These are phyloP conservation scores for Hyposoter dolosus DNA, from an alignment of 2,888 invertebrate genomes.

Conservation along the genomic window DNA sequence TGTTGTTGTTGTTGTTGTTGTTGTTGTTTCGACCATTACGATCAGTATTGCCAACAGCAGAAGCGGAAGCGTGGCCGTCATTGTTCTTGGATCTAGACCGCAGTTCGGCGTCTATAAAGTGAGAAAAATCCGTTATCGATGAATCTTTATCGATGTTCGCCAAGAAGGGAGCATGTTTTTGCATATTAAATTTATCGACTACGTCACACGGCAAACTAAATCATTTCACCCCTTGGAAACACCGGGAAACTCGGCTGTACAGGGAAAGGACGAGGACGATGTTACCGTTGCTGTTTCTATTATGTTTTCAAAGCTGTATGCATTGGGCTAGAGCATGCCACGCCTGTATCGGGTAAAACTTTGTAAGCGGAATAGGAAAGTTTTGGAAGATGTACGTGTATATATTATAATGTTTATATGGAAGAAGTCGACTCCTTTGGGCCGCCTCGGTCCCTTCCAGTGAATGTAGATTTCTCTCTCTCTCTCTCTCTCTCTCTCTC, in stretches of 20 bases:
- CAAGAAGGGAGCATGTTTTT: not conserved
- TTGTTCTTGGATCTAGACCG: slow-evolving; percentile 69
- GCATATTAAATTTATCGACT: slow-evolving; percentile 31
- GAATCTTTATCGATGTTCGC: not conserved
- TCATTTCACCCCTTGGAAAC: slow-evolving; percentile 15
- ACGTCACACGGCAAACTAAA: slow-evolving; percentile 4
- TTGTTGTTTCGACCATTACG: slow-evolving; percentile 71
- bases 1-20: slow-evolving; percentile 64
- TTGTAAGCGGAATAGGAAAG: slow-evolving; percentile 35
- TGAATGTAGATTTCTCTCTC: not conserved
- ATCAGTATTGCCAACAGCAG: slow-evolving; percentile 65
- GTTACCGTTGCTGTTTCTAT: slow-evolving; percentile 41
- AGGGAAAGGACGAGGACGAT: not conserved
- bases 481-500: not conserved
- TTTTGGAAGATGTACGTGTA: slow-evolving; percentile 30
- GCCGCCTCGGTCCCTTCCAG: not conserved
- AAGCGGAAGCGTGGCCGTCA: slow-evolving; percentile 67
- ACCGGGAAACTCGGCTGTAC: not conserved
- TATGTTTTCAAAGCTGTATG: slow-evolving; percentile 21
- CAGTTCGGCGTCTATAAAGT: slow-evolving; percentile 69
- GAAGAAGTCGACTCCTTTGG: not conserved
- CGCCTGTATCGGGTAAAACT: slow-evolving; percentile 28
- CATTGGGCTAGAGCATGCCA: not conserved
- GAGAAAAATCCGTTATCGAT: slow-evolving; percentile 6
- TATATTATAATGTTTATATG: slow-evolving; percentile 19